phyloP scores from a whole-genome alignment of 2,888 invertebrate genomes.

The Cryptophagus acutangulus region DNA sequence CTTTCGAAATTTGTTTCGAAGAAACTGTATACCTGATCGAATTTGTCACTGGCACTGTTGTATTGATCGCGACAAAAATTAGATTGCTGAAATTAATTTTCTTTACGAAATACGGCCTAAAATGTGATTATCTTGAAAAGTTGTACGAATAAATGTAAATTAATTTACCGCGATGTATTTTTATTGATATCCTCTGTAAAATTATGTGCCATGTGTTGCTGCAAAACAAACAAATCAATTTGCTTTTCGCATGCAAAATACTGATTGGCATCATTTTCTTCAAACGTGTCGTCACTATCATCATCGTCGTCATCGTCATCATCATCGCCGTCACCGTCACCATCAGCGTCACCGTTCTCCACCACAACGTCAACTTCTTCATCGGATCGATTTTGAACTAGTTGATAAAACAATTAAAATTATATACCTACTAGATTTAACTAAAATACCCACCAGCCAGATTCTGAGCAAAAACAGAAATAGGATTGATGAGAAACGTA shows the following conservation, averaged over 20 bases:
- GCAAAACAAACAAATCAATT: conserved; percentile 36
- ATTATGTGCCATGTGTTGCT: conserved; percentile 26
- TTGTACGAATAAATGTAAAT: too few species aligned
- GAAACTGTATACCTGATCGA: conserved; percentile 49
- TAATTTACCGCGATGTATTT: too few species aligned
- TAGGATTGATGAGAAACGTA: background rate
- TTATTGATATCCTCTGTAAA: conserved; percentile 28
- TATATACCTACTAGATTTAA: background rate
- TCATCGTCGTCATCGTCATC: conserved; percentile 42
- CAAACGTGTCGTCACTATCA: conserved; percentile 46
- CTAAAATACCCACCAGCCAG: too few species aligned
- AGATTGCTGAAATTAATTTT: conserved; percentile 74
- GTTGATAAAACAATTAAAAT: conserved; percentile 1
- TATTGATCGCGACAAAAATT: conserved; percentile 67
- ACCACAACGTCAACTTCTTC: background rate
- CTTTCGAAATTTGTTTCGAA: conserved; percentile 43
- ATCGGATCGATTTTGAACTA: background rate
- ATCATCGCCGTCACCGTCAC: conserved; percentile 10
- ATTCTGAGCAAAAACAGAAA: background rate
- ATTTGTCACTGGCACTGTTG: conserved; percentile 14
- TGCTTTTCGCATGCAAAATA: conserved; percentile 42
- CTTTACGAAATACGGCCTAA: conserved; percentile 63
- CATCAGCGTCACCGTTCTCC: conserved; percentile 6
- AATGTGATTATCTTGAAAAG: conserved; percentile 20
- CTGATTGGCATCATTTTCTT: conserved; percentile 36